Base-by-base conservation (phyloP, 1,140 invertebrate genomes). In the Tachypleus tridentatus region DNA sequence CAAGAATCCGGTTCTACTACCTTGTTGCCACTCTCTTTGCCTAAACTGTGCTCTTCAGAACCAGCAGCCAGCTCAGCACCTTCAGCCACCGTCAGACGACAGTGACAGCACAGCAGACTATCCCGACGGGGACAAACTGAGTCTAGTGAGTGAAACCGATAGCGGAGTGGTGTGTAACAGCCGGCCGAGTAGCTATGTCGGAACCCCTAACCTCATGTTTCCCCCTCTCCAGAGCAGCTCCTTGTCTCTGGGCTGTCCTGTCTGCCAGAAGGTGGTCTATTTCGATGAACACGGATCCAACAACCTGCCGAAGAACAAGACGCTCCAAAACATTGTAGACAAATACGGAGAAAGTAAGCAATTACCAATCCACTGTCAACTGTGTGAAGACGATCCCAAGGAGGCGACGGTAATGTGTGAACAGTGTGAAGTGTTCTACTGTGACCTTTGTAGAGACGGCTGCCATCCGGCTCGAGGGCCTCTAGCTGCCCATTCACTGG, bases 361-460 rank as follows among this genome's bases (percentile, higher is more conserved):
- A 65, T 77, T 87, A 7, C 83, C 85, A 10, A 80, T 89, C 65
- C 87, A 87, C 72, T 98, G 94, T 82, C 93, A 98, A 77, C 86
- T 97, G 82, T 98, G 95, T 78, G 91, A 92, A 75, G 88, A 88
- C 67, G 82, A 85, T 8, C 84, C 86, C 0, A 83, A 85, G 57
- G 85, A 88, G 51, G 94, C 95, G 0, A 85, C 87, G 29, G 85
- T 92, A 6, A 85, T 93, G 68, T 99, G 96, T 78, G 91, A 97
- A 76, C 93, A 97, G 77, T 98, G 95, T 79, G 91, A 96, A 76
- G 90, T 96, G 58, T 85, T 93, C 67, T 98, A 97, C 76, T 98
- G 95, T 78, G 89, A 93, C 67, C 79, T 81, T 52, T 98, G 95
- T 74, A 84, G 90, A 3, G 91, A 96, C 70, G 85, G 86, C 9